Evolutionary conservation across 2,797 vertebrate genomes (phyloP).

Genomic region (Ciconia nigra): DNA sequence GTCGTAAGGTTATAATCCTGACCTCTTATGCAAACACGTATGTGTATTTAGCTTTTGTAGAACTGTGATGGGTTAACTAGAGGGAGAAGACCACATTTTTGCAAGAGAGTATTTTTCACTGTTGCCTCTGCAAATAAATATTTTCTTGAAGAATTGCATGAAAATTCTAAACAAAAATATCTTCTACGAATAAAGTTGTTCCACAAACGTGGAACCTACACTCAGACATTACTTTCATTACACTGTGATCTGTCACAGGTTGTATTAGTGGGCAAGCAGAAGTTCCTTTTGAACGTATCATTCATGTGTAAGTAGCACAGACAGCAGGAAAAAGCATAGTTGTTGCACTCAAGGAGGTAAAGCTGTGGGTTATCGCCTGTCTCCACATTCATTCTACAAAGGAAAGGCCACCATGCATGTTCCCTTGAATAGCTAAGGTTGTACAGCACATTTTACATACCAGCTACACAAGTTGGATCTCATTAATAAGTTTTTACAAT

Average conservation of each 20-base stretch:
- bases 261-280: background rate
- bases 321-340: background rate
- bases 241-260: background rate
- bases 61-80: background rate
- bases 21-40: background rate
- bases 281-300: background rate
- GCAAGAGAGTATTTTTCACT: background rate
- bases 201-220: background rate
- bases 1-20: background rate
- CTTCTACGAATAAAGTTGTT: background rate
- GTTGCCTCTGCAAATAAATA: background rate
- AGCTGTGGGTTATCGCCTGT: background rate
- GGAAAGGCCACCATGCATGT: background rate
- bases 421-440: background rate
- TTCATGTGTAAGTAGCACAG: background rate
- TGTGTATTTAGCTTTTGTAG: background rate
- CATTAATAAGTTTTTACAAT: background rate
- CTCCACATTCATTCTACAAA: background rate
- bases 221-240: background rate
- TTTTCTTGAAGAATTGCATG: background rate
- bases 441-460: background rate
- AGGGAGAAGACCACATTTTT: background rate
- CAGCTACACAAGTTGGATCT: background rate
- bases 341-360: background rate
- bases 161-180: background rate